These are phyloP conservation scores for Drosophila hydei DNA, from an alignment of 1,140 invertebrate genomes.

Conservation along the genomic window DNA sequence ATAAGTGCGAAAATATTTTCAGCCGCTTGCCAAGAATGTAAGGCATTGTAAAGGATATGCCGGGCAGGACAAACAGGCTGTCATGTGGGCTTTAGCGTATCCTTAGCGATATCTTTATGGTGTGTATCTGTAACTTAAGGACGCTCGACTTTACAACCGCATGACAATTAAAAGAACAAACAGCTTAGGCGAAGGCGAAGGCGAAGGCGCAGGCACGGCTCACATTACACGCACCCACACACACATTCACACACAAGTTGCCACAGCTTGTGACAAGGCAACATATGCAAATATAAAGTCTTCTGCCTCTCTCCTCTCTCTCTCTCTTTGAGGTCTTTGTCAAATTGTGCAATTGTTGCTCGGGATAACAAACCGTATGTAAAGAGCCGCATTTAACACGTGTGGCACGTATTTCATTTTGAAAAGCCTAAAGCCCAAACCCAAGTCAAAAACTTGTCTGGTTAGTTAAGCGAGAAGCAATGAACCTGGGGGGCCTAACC, in stretches of 20 bases:
- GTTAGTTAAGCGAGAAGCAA: conserved; percentile 51
- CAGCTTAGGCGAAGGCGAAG: conserved; percentile 32
- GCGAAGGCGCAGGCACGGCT: conserved; percentile 18
- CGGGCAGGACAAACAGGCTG: conserved; percentile 15
- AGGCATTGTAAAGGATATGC: conserved; percentile 32
- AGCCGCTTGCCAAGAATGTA: conserved; percentile 4
- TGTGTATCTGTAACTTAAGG: conserved; percentile 11
- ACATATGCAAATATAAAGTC: conserved; percentile 59
- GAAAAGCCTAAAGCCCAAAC: conserved; percentile 14
- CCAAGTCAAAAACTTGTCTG: conserved; percentile 13
- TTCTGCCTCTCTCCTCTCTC: background rate
- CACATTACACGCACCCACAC: conserved; percentile 25
- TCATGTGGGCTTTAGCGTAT: conserved; percentile 1
- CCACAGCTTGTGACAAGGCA: conserved; percentile 12
- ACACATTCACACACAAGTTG: conserved; percentile 5
- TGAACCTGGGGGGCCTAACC: conserved; percentile 47
- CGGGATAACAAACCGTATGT: conserved; percentile 30
- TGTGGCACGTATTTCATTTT: conserved; percentile 81
- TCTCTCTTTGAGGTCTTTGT: conserved; percentile 25
- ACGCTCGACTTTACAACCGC: conserved; percentile 42
- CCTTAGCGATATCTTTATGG: conserved; percentile 11
- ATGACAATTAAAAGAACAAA: conserved; percentile 74
- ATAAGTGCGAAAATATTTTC: conserved; percentile 3
- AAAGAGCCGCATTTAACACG: conserved; percentile 70
- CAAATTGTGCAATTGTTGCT: conserved; percentile 77